phyloP scores from a whole-genome alignment of 1,140 invertebrate species.

The Drosophila sp. region DNA sequence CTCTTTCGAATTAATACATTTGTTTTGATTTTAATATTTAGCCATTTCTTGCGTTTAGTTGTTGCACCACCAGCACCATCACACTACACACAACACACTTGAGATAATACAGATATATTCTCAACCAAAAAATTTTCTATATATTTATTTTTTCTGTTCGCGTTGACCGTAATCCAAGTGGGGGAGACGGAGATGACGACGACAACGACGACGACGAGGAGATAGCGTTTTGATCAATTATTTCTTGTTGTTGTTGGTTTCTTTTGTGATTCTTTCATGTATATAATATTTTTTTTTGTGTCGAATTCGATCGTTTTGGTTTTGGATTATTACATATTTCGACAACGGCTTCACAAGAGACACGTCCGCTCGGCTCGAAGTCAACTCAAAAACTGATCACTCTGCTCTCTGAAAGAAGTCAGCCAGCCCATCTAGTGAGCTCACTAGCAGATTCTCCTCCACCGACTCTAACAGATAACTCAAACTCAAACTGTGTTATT shows the following conservation, averaged over 20 bases:
- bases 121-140: slow-evolving; percentile 10
- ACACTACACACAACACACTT: slow-evolving; percentile 46
- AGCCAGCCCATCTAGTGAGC: slow-evolving; percentile 44
- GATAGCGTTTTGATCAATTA: slow-evolving; percentile 37
- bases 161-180: slow-evolving; percentile 81
- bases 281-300: background rate
- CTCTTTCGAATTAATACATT: slow-evolving; percentile 51
- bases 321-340: slow-evolving; percentile 54
- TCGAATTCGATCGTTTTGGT: slow-evolving; percentile 13
- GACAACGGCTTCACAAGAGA: slow-evolving; percentile 51
- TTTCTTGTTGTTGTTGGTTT: background rate
- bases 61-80: slow-evolving; percentile 43
- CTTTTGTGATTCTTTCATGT: background rate
- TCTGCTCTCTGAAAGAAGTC: slow-evolving; percentile 43
- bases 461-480: background rate
- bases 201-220: slow-evolving; percentile 1
- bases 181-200: slow-evolving; percentile 34
- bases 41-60: slow-evolving; percentile 39
- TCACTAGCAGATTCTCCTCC: slow-evolving; percentile 22
- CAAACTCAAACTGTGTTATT: slow-evolving; percentile 14
- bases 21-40: slow-evolving; percentile 45
- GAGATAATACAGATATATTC: slow-evolving; percentile 1
- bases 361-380: slow-evolving; percentile 72
- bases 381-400: slow-evolving; percentile 78
- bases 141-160: slow-evolving; percentile 51